These are phyloP conservation scores for Hedychridium roseum DNA, from an alignment of 2,888 invertebrate species.

Conservation along the genomic window DNA sequence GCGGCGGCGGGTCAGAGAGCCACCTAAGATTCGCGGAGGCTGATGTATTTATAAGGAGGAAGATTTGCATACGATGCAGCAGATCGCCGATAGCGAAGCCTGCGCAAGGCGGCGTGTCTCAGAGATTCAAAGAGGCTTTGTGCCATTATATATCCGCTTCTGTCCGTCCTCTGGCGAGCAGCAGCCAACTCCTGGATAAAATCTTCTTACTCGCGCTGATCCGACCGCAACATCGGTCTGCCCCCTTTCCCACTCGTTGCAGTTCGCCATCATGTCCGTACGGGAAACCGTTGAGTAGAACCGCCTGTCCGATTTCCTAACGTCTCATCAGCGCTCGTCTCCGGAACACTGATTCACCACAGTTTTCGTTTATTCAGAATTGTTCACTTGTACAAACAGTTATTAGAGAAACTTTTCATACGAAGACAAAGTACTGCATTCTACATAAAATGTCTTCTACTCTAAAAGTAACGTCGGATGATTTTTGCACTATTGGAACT, in stretches of 20 bases:
- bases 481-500: no score
- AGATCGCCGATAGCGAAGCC: slow-evolving; percentile 52
- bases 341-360: no score
- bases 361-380: no score
- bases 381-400: no score
- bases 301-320: no score
- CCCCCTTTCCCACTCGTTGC: slow-evolving; percentile 1
- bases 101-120: slow-evolving; percentile 47
- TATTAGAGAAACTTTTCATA: no score
- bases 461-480: no score
- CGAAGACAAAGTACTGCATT: no score
- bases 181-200: background rate
- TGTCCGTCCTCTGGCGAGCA: slow-evolving; percentile 21
- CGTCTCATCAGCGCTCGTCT: no score
- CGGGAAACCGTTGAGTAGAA: no score
- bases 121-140: slow-evolving; percentile 61
- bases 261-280: background rate
- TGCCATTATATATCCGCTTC: slow-evolving; percentile 50
- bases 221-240: slow-evolving; percentile 1
- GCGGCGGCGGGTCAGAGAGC: slow-evolving; percentile 36
- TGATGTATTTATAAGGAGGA: slow-evolving; percentile 64
- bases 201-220: slow-evolving; percentile 2
- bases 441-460: no score
- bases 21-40: slow-evolving; percentile 57
- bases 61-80: slow-evolving; percentile 63